Evolutionary conservation across 2,888 invertebrate genomes (phyloP).

Genomic region (Camponotus fellah): DNA sequence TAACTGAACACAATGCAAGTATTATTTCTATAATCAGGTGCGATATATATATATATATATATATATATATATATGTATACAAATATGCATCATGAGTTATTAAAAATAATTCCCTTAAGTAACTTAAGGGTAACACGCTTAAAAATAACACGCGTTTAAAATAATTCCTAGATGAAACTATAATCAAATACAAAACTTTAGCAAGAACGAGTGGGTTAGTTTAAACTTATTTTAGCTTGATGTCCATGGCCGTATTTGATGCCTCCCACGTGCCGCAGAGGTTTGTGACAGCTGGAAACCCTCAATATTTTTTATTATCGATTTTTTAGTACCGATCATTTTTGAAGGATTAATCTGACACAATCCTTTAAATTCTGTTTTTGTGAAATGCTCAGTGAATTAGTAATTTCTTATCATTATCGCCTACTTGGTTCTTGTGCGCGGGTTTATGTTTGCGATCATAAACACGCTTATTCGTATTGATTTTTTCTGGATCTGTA

Average conservation of each 20-base stretch:
- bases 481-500: slow-evolving; percentile 68
- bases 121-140: too few relatives aligned
- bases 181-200: too few relatives aligned
- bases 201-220: too few relatives aligned
- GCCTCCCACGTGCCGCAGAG: not conserved
- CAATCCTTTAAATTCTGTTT: not conserved
- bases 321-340: not conserved
- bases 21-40: too few relatives aligned
- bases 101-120: too few relatives aligned
- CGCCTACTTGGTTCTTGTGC: slow-evolving; percentile 55
- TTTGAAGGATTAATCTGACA: not conserved
- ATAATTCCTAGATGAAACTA: too few relatives aligned
- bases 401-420: slow-evolving; percentile 56
- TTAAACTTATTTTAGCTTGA: not conserved
- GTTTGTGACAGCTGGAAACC: slow-evolving; percentile 55
- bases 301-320: slow-evolving; percentile 33
- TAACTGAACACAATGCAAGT: too few relatives aligned
- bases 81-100: too few relatives aligned
- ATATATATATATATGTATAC: too few relatives aligned
- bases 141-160: too few relatives aligned
- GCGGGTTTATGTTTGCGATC: slow-evolving; percentile 66
- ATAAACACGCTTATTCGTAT: slow-evolving; percentile 68
- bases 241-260: not conserved
- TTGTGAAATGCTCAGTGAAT: not conserved
- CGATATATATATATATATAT: too few relatives aligned